Percentiles rank a stretch among this genome's conserved stretches.
These are phyloP conservation scores for Triplophysa bombifrons DNA, from an alignment of 2,797 vertebrate genomes.

Conservation along the genomic window DNA sequence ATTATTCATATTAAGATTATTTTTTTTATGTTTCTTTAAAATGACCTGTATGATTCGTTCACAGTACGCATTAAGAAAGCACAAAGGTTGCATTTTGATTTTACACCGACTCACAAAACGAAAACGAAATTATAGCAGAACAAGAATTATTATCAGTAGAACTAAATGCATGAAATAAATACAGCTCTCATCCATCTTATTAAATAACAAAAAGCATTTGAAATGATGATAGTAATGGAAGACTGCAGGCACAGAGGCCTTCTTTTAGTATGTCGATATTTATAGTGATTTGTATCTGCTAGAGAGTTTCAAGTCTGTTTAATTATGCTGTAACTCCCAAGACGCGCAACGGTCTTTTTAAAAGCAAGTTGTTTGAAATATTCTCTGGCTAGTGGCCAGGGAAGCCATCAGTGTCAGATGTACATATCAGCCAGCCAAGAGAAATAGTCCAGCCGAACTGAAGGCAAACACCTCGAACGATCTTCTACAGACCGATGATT, in stretches of 20 bases:
- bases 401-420: slow-evolving; percentile 51
- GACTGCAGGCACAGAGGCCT: slow-evolving; percentile 26
- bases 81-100: background rate
- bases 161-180: background rate
- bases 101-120: background rate
- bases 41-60: too few relatives aligned
- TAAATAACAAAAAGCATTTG: background rate
- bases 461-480: slow-evolving; percentile 45
- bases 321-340: slow-evolving; percentile 46
- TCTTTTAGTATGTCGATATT: slow-evolving; percentile 46
- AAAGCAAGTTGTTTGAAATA: slow-evolving; percentile 49
- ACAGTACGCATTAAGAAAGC: background rate
- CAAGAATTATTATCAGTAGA: background rate
- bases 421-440: slow-evolving; percentile 37
- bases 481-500: slow-evolving; percentile 12
- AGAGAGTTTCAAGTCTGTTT: slow-evolving; percentile 47
- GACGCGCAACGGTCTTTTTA: slow-evolving; percentile 29
- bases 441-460: slow-evolving; percentile 31
- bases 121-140: background rate
- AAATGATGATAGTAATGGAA: background rate
- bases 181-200: slow-evolving; percentile 3
- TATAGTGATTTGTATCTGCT: slow-evolving; percentile 47
- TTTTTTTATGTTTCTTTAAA: too few relatives aligned
- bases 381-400: slow-evolving; percentile 42
- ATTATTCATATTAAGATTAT: too few relatives aligned